Evolutionary conservation across 2,797 vertebrate genomes (phyloP), one percentile per base, ranked within the genome.

Genomic region (Echiichthys vipera): DNA sequence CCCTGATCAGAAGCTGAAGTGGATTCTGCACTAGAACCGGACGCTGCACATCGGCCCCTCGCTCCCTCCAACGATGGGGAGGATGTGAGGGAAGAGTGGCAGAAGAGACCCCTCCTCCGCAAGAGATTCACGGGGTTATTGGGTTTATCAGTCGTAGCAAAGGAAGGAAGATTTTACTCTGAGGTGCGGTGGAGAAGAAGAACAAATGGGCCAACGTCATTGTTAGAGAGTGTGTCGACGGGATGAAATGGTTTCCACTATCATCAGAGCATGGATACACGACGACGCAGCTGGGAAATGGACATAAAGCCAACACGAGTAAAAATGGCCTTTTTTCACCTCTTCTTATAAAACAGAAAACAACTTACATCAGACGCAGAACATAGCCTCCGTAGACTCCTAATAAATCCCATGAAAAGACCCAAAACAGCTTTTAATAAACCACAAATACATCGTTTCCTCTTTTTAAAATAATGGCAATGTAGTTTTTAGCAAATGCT

Each of bases 171-270:
- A 25, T 58, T 72, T 65, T 20, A 50, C 42, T 64, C 30, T 36
- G 27, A 81, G 65, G 49, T 59, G 37, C 53, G 49, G 73, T 54
- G 39, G 27, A 76, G 14, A 5, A 12, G 37, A 59, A 72, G 20
- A 49, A 45, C 1, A 67, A 51, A 53, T 17, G n/a, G 39, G 47
- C 25, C 2, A 12, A 11, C 3, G 32, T 46, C 29, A 49, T 30
- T 22, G 22, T 61, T 54, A 30, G 17, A 36, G 24, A 65, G 55
- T 53, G 51, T 18, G 27, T 17, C 34, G 32, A 56, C 14, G 22
- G 27, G 27, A 61, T 30, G 37, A 62, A 51, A 45, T 27, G 14
- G 18, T 68, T 30, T 20, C 37, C n/a, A 13, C n/a, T 43, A 30
- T 59, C 14, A 39, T 22, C 51, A 5, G 25, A 67, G 22, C 20